Conservation (phyloP, 2,113 vertebrate species). For the Anguilla japonica region DNA sequence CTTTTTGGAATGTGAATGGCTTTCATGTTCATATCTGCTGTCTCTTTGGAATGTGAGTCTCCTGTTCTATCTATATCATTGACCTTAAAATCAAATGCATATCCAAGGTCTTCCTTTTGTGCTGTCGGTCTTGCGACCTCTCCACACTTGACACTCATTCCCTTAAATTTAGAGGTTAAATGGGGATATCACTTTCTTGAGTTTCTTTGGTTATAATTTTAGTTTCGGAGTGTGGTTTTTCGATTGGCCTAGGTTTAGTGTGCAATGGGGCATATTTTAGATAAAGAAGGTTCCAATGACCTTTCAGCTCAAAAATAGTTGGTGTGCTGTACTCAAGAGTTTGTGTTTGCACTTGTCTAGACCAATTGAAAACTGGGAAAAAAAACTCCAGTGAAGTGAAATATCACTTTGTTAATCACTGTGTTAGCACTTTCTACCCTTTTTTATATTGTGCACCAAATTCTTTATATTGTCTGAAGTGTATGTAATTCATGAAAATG, state of each 20-base stretch:
- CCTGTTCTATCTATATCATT: too few relatives aligned
- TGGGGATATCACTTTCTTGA: neutral
- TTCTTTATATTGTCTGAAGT: neutral
- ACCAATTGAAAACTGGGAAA: too few relatives aligned
- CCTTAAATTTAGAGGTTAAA: neutral
- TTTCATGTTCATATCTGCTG: slow-evolving; percentile 33
- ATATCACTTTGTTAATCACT: neutral
- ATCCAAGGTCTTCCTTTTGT: neutral
- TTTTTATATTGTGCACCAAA: neutral
- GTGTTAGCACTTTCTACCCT: neutral
- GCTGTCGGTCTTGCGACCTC: neutral
- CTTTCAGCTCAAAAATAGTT: too few relatives aligned
- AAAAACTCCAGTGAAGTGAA: too few relatives aligned
- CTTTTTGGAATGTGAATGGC: neutral
- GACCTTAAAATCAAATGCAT: neutral
- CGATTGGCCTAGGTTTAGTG: too few relatives aligned
- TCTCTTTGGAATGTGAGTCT: neutral
- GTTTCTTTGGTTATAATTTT: too few relatives aligned
- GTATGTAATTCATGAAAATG: neutral
- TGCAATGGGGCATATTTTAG: too few relatives aligned
- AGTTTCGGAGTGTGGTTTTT: too few relatives aligned
- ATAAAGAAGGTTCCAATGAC: too few relatives aligned
- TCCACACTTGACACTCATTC: neutral
- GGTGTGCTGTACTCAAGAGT: too few relatives aligned
- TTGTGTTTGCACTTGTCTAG: too few relatives aligned